Evolutionary conservation across 2,888 invertebrate species (phyloP), one percentile per base, ranked within the genome.

Genomic region (Xanthorhoe spadicearia): DNA sequence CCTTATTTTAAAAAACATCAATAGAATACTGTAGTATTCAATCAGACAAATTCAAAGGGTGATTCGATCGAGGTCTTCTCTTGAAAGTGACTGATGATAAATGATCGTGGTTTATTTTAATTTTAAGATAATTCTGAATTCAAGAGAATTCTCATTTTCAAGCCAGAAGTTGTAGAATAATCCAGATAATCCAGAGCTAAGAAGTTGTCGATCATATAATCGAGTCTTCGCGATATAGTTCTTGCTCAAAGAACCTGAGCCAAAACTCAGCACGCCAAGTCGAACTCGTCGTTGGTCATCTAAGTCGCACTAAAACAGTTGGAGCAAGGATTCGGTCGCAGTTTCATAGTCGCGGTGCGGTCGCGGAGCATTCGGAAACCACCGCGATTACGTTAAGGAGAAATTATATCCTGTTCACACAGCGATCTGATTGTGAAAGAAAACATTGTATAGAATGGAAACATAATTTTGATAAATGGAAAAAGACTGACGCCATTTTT

Each of bases 221-320:
- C 2, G 35, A 6, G 35, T 9, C 35, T 6, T 38, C 23, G 10
- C 10, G 9, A 38, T 43, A 13, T 43, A 3, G 38, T 43, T 43
- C 10, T 43, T 43, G 13, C 13, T 17, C 10, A 28, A 57, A 46
- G 17, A 23, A 6, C 17, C 19, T 43, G 6, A 60, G 17, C 52
- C 13, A 52, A 51, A 52, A 43, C 43, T 32, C n/a, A 10, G n/a
- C 32, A 50, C 8, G 43, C 51, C 18, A 43, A 23, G 17, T 43
- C 13, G 7, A 53, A 53, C 43, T 53, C 17, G 23, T 28, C 13
- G 35, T 43, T 17, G 50, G 57, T 57, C 62, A 69, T 66, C 57
- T 54, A 70, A 73, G 66, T 71, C 63, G 64, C 72, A 68, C 69
- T 73, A 68, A 66, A 68, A 68, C 66, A 58, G 64, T 66, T 66